Evolutionary conservation across 2,888 invertebrate species (phyloP), one percentile per base, ranked within the genome.

Genomic region (Heliconius ismenius): DNA sequence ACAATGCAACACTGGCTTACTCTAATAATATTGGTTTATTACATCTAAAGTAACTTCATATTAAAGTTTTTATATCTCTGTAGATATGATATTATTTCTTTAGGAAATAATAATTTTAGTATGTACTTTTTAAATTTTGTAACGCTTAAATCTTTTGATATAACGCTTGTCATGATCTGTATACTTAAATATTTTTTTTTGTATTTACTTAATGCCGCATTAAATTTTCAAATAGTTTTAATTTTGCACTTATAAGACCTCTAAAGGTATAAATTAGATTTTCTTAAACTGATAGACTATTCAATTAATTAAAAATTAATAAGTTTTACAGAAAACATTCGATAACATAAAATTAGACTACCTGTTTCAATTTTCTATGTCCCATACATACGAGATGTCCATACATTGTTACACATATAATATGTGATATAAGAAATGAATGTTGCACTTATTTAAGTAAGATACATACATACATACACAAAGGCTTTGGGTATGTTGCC

Each of bases 1-100:
- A 91, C 89, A 91, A 91, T 91, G 89, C 86, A 79, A 83, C 75
- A 78, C 78, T 72, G 81, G 82, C 84, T 83, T 84, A 83, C 84
- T 84, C 86, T 83, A 84, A 86, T 84, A 83, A 84, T 86, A 85
- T 86, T 86, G 86, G 87, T 88, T 87, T 87, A 82, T 84, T 82
- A 77, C 78, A 21, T 60, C 63, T 64, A 32, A 32, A 58, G 4
- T 58, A 58, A 58, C 21, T 58, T n/a, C 1, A 3, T 58, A 58
- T 58, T 43, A 32, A 32, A 32, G 6, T 32, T 21, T 1, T n/a
- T 58, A 28, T 7, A n/a, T n/a, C 4, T 36, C 4, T 65, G 7
- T n/a, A 6, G 4, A n/a, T 36, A n/a, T 21, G 13, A n/a, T 65
- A 65, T n/a, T 64, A 36, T 36, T 54, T 7, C 32, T 54, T 54